These are phyloP conservation scores for Stratiomys singularior DNA, from an alignment of 2,888 invertebrate genomes.

Conservation along the genomic window DNA sequence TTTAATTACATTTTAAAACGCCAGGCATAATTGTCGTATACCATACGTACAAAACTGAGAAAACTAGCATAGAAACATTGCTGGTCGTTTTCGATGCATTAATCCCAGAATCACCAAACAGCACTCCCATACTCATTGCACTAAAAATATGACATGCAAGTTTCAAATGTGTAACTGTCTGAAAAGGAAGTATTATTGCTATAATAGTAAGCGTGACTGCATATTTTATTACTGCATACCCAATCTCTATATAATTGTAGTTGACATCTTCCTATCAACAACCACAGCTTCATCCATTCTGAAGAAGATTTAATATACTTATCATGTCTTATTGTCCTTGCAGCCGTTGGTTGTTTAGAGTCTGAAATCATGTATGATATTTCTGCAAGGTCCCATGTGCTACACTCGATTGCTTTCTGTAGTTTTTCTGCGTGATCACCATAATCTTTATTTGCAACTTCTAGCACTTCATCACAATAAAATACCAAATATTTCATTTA, in stretches of 20 bases:
- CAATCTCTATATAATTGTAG: slow-evolving; percentile 81
- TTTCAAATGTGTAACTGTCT: slow-evolving; percentile 81
- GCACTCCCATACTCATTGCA: slow-evolving; percentile 75
- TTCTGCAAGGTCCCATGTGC: slow-evolving; percentile 61
- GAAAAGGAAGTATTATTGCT: slow-evolving; percentile 49
- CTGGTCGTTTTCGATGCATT: slow-evolving; percentile 78
- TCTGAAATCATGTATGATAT: too few relatives aligned
- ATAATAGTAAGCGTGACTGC: background rate
- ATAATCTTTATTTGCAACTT: slow-evolving; percentile 87
- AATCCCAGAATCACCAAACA: slow-evolving; percentile 73
- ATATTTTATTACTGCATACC: slow-evolving; percentile 70
- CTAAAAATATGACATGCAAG: slow-evolving; percentile 74
- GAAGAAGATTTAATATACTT: slow-evolving; percentile 69
- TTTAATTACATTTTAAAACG: slow-evolving; percentile 77
- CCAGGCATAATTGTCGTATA: slow-evolving; percentile 88
- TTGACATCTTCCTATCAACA: slow-evolving; percentile 73
- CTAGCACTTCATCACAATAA: slow-evolving; percentile 73
- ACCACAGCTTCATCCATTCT: slow-evolving; percentile 74
- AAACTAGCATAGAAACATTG: slow-evolving; percentile 77
- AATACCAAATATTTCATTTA: background rate
- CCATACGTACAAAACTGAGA: slow-evolving; percentile 75
- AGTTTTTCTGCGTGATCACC: slow-evolving; percentile 80
- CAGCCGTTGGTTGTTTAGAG: background rate
- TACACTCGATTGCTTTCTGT: slow-evolving; percentile 68
- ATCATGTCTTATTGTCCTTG: slow-evolving; percentile 53